A percentile compares a stretch with the other conserved stretches of the same genome.
phyloP scores from a whole-genome alignment of 2,113 vertebrate species.

The Okapia johnstoni region DNA sequence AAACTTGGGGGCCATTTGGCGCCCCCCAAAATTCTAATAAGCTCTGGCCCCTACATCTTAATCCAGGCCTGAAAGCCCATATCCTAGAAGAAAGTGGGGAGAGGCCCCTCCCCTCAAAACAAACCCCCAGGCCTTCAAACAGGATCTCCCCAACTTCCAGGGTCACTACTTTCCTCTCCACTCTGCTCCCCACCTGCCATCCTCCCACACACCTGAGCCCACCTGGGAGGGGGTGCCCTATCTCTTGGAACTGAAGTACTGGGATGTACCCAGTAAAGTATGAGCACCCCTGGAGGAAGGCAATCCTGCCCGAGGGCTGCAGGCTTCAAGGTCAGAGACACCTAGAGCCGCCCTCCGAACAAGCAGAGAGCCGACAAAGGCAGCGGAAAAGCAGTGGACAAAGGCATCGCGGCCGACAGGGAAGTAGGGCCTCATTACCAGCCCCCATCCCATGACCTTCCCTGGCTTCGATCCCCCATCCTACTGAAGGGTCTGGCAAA shows the following conservation, averaged over 20 bases:
- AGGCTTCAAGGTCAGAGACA: slow-evolving; percentile 62
- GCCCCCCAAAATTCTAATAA: background rate
- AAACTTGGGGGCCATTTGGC: background rate
- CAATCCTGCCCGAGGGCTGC: background rate
- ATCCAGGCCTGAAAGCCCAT: background rate
- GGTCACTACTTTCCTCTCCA: background rate
- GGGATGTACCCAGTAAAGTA: background rate
- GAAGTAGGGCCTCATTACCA: background rate
- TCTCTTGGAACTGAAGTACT: background rate
- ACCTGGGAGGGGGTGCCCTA: background rate
- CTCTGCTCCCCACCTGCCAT: background rate
- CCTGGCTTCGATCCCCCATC: background rate
- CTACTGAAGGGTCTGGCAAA: background rate
- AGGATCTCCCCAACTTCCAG: background rate
- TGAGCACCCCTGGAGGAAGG: background rate
- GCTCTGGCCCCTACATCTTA: background rate
- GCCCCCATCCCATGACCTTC: background rate
- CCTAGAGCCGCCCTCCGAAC: background rate
- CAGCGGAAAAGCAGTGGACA: background rate
- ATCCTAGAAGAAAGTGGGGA: background rate
- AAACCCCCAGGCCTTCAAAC: background rate
- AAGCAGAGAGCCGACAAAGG: slow-evolving; percentile 46
- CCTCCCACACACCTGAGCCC: background rate
- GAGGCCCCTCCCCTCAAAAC: background rate
- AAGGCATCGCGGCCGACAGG: background rate